Base-by-base conservation (phyloP, 2,888 invertebrate genomes). In the Orchestes rusci region DNA sequence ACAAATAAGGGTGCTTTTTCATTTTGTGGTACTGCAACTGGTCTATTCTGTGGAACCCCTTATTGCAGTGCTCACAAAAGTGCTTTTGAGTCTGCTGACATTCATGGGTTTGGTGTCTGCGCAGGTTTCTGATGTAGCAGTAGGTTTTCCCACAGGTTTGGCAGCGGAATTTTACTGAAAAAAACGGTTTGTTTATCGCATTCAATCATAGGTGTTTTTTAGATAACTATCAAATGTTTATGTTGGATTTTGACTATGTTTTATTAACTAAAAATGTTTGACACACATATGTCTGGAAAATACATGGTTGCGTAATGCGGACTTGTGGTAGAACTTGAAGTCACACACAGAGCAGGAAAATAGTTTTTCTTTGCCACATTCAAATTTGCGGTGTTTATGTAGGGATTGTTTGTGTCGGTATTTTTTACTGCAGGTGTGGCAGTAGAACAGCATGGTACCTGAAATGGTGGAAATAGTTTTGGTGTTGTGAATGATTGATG, bases 31-130 rank as follows among this genome's bases (percentile, higher is more conserved):
- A n/a, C n/a, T n/a, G n/a, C n/a, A n/a, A n/a, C n/a, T n/a, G n/a
- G n/a, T n/a, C n/a, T n/a, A n/a, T n/a, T n/a, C n/a, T n/a, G n/a
- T n/a, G n/a, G n/a, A n/a, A n/a, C n/a, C n/a, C n/a, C n/a, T n/a
- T n/a, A n/a, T n/a, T n/a, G 13, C 31, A 30, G 5, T 10, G 12
- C 12, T 5, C 5, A 13, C 31, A 30, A 10, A 13, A n/a, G 12
- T 12, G 13, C 12, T 12, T 30, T 5, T n/a, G 31, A n/a, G 7
- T 5, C 12, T 30, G 31, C 8, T n/a, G 8, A 13, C 61, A 61
- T 43, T 61, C 60, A 1, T 61, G 59, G 34, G 59, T 48, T 43
- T 59, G 59, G 30, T 60, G 59, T 36, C 60, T 49, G 28, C 60
- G 48, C 10, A 61, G 44, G 31, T 58, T 59, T 39, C 58, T 59